These are phyloP conservation scores for Apteryx mantelli DNA, from an alignment of 2,113 vertebrate genomes.

Conservation along the genomic window DNA sequence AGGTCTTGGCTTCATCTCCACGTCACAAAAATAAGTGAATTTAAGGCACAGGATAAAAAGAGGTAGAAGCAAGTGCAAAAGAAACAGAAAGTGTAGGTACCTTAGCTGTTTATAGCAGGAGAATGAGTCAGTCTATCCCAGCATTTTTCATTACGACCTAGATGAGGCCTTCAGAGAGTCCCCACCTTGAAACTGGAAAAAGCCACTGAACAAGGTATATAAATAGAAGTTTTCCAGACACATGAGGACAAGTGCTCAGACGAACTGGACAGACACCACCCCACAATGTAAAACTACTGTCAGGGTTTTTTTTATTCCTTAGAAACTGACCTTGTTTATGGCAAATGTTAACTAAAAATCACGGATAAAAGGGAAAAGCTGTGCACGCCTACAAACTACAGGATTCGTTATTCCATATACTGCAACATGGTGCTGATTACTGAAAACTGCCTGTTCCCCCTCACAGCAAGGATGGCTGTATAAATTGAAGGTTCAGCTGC, in stretches of 20 bases:
- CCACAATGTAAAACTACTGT: not conserved
- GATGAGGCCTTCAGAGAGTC: slow-evolving; percentile 7
- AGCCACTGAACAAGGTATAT: not conserved
- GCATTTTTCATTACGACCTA: not conserved
- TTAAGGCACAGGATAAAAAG: not conserved
- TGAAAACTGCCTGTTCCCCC: not conserved
- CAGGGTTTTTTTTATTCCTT: not conserved
- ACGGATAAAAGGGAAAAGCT: not conserved
- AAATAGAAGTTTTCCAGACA: slow-evolving; percentile 46
- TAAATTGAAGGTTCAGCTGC: not conserved
- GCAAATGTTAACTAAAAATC: not conserved
- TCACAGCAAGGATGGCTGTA: not conserved
- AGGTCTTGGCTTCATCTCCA: not conserved
- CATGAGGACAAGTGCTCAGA: not conserved
- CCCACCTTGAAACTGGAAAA: slow-evolving; percentile 46
- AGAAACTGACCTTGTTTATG: not conserved
- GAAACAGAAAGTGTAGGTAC: not conserved
- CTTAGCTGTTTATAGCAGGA: not conserved
- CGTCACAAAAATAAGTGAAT: not conserved
- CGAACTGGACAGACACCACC: not conserved
- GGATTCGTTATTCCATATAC: not conserved
- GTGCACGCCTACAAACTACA: not conserved
- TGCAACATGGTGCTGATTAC: not conserved
- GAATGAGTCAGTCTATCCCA: not conserved
- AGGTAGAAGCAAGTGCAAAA: not conserved